Percentiles rank a stretch among this genome's conserved stretches.
phyloP scores from a whole-genome alignment of 2,113 vertebrate genomes.

The Erinaceus europaeus region DNA sequence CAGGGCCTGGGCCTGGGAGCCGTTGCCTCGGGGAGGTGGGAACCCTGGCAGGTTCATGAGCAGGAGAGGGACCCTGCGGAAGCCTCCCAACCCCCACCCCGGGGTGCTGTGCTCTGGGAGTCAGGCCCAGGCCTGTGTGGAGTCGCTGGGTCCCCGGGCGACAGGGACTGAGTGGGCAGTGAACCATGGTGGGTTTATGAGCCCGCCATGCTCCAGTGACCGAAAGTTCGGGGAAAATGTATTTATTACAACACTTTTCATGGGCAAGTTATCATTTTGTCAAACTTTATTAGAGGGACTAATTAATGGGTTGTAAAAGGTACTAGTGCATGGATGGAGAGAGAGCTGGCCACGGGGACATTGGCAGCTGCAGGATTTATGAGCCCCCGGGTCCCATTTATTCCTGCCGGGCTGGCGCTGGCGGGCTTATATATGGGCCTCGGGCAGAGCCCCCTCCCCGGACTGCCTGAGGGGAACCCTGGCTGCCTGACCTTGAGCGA shows the following conservation, averaged over 20 bases:
- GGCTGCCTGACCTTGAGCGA: conserved; percentile 28
- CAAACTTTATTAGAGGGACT: conserved; percentile 91
- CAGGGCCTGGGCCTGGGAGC: neutral
- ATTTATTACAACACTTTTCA: conserved; percentile 90
- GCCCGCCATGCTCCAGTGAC: conserved; percentile 81
- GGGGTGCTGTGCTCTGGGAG: neutral
- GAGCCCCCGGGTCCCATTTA: conserved; percentile 83
- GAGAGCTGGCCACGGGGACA: conserved; percentile 85
- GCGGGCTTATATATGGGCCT: conserved; percentile 73
- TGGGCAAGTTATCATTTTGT: conserved; percentile 92
- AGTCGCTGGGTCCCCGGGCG: neutral
- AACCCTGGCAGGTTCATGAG: neutral
- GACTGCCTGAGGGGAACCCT: neutral
- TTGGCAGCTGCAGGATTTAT: conserved; percentile 86
- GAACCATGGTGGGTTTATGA: conserved; percentile 85
- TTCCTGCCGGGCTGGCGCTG: conserved; percentile 80
- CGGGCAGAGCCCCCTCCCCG: neutral
- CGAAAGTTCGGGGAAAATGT: conserved; percentile 87
- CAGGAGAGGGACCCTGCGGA: fast-evolving
- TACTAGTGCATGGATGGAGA: conserved; percentile 87
- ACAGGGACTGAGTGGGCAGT: conserved; percentile 72
- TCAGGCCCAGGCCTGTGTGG: neutral
- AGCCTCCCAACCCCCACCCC: neutral
- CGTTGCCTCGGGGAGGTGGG: fast-evolving
- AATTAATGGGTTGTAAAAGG: conserved; percentile 92